A percentile compares a stretch with the other conserved stretches of the same genome.
Conservation (phyloP, 2,888 invertebrate species). For the Temnothorax rugatulus region DNA sequence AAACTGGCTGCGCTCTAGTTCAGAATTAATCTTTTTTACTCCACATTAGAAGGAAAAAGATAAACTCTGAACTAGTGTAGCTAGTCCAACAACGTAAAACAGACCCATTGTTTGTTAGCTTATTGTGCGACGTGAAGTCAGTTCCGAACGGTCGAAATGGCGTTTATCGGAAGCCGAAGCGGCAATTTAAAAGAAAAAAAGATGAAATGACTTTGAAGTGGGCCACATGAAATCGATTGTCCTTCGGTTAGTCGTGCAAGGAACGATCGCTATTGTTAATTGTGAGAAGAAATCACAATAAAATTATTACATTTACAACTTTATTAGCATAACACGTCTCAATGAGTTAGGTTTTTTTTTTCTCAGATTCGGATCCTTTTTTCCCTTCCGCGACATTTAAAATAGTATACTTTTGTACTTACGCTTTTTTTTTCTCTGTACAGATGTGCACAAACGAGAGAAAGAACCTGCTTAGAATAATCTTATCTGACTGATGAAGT, state of each 20-base stretch:
- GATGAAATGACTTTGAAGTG: too few relatives aligned
- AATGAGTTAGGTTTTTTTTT: conserved; percentile 27
- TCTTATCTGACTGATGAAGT: conserved; percentile 66
- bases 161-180: background rate
- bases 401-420: conserved; percentile 69
- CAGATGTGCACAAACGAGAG: conserved; percentile 64
- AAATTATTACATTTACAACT: conserved; percentile 33
- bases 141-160: background rate
- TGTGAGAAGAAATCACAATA: conserved; percentile 16
- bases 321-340: conserved; percentile 38
- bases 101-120: too few relatives aligned
- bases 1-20: too few relatives aligned
- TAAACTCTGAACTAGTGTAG: too few relatives aligned
- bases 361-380: conserved; percentile 16
- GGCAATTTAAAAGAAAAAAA: conserved; percentile 11
- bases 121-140: background rate
- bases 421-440: conserved; percentile 60
- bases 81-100: too few relatives aligned
- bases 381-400: conserved; percentile 41
- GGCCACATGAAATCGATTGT: background rate
- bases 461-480: conserved; percentile 58
- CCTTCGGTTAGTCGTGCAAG: background rate
- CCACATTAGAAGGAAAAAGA: too few relatives aligned
- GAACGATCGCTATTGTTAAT: background rate
- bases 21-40: too few relatives aligned